Percentiles rank a stretch among this genome's conserved stretches.
phyloP scores from a whole-genome alignment of 2,888 invertebrate species.

The Anticlea derivata region DNA sequence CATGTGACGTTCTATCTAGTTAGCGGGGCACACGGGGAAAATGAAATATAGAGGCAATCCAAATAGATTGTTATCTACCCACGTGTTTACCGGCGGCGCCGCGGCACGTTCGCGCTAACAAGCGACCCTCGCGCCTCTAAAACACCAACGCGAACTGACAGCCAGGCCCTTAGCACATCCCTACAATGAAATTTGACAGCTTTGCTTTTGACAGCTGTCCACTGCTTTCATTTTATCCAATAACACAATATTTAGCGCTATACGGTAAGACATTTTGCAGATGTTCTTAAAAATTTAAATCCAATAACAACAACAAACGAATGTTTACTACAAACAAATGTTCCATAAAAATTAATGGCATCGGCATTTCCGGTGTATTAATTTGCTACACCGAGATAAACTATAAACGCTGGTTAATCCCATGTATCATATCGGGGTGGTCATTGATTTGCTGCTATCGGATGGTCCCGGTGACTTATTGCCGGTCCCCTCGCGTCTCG shows the following conservation, averaged over 20 bases:
- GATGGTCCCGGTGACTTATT: slow-evolving; percentile 74
- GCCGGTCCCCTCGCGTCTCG: slow-evolving; percentile 66
- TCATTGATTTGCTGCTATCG: slow-evolving; percentile 81
- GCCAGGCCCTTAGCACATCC: slow-evolving; percentile 61
- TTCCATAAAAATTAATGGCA: slow-evolving; percentile 66
- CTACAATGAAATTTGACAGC: slow-evolving; percentile 58
- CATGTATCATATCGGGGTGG: slow-evolving; percentile 80
- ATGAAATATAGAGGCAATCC: slow-evolving; percentile 85
- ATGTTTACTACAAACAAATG: slow-evolving; percentile 16
- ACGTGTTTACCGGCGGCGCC: slow-evolving; percentile 79
- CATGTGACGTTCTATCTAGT: slow-evolving; percentile 76
- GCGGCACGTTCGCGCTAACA: slow-evolving; percentile 81
- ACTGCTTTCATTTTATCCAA: slow-evolving; percentile 47
- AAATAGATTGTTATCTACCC: slow-evolving; percentile 84
- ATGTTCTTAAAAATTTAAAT: background rate
- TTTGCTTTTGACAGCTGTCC: slow-evolving; percentile 74
- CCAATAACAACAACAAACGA: slow-evolving; percentile 14
- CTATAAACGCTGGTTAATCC: slow-evolving; percentile 78
- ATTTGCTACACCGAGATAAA: slow-evolving; percentile 69
- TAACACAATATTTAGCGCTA: slow-evolving; percentile 1
- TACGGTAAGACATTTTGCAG: background rate
- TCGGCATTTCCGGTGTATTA: slow-evolving; percentile 74
- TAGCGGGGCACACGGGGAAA: slow-evolving; percentile 78
- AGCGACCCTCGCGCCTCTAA: slow-evolving; percentile 63
- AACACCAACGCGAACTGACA: slow-evolving; percentile 60